Evolutionary conservation across 2,113 vertebrate genomes (phyloP), one percentile per base, ranked within the genome.

Genomic region (Phalacrocorax aristotelis): DNA sequence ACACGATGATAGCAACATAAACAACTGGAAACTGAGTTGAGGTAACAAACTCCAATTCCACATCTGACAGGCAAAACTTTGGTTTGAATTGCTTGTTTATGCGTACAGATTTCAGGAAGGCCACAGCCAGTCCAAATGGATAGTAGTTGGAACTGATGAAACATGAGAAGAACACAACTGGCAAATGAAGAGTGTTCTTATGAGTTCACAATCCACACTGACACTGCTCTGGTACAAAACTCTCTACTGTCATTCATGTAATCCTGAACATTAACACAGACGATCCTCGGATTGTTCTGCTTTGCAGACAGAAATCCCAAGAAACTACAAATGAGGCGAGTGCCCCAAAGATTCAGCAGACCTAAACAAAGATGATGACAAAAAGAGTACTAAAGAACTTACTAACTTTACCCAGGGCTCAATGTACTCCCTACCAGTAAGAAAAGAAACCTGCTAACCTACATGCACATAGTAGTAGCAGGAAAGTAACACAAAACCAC

Each of bases 101-200:
- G 6, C 4, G 66, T 2, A 86, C 27, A 14, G 10, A 86, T 38
- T 87, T 58, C 83, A 93, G 58, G 29, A 89, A 62, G 55, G 75
- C 23, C 66, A 48, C 14, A 76, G 32, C 4, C 29, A 68, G 20
- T n/a, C 11, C 40, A 61, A 52, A 88, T 19, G 23, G 26, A 60
- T 7, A 54, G 42, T 7, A 70, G 36, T 0, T 42, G 19, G 36
- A 97, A 68, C 19, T 23, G 10, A 92, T 38, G 29, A 92, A 83
- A 51, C 0, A 0, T 3, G 22, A 82, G 20, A 71, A 44, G 15
- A 88, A 71, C 13, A 52, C 40, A 18, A 64, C 79, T 4, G 1
- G 19, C 42, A 90, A 87, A 80, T 23, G 9, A n/a, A 66, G 29
- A 85, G 15, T 10, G 13, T 11, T 89, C 34, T 69, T 42, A 11